Evolutionary conservation across 2,113 vertebrate species (phyloP).

Genomic region (Ochotona princeps): DNA sequence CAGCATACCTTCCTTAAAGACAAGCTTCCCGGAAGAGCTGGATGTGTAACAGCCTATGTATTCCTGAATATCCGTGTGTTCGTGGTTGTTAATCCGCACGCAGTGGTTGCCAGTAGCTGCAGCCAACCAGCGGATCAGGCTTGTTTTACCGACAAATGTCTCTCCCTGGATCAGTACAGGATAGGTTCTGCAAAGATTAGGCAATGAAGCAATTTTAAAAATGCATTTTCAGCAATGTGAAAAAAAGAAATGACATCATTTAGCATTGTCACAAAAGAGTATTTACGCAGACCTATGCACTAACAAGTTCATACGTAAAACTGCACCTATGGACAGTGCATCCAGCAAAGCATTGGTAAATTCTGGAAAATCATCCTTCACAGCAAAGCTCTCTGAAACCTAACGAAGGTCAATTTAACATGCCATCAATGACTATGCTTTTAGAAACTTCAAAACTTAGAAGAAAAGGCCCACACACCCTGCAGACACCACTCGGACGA

Average conservation of each 20-base stretch:
- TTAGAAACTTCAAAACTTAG: background rate
- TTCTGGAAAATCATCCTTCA: background rate
- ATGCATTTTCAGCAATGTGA: background rate
- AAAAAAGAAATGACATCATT: background rate
- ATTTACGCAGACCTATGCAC: background rate
- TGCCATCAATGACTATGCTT: background rate
- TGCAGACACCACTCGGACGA: constrained; percentile 94
- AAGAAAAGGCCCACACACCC: constrained; percentile 87
- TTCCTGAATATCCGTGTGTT: constrained; percentile 98
- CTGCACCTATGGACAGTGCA: background rate
- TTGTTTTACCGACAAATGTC: constrained; percentile 99
- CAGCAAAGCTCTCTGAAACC: background rate
- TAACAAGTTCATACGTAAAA: background rate
- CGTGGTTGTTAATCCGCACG: constrained; percentile 98
- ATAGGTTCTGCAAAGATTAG: constrained; percentile 88
- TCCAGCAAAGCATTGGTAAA: background rate
- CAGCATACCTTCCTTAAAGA: constrained; percentile 94
- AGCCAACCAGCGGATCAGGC: constrained; percentile 95
- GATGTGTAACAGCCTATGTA: constrained; percentile 98
- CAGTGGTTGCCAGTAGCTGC: constrained; percentile 95
- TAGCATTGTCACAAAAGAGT: background rate
- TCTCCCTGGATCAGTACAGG: constrained; percentile 97
- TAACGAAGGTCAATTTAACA: background rate
- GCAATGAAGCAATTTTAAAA: constrained; percentile 33
- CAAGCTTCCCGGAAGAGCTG: constrained; percentile 91